A percentile compares a stretch with the other conserved stretches of the same genome.
Evolutionary conservation across 2,113 vertebrate species (phyloP).

Genomic region (Sardina pilchardus): DNA sequence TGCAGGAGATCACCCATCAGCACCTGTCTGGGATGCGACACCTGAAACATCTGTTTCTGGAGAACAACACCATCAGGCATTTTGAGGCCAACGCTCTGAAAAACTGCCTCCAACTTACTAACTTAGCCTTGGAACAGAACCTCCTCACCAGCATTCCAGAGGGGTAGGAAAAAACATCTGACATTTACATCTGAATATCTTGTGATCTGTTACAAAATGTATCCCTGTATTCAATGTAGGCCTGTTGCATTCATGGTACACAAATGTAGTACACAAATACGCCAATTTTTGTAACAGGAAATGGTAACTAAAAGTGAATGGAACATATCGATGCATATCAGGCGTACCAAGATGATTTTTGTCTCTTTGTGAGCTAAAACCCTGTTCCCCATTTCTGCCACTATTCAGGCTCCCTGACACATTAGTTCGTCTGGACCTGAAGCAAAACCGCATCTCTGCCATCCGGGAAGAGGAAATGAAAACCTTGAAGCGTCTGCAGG

Average conservation of each 20-base stretch:
- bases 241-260: too few relatives aligned
- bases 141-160: constrained; percentile 73
- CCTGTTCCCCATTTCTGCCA: not conserved
- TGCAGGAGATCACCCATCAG: constrained; percentile 68
- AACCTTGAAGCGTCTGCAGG: constrained; percentile 77
- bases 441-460: constrained; percentile 73
- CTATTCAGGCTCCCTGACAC: constrained; percentile 73
- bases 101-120: constrained; percentile 70
- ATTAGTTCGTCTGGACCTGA: constrained; percentile 78
- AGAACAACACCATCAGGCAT: constrained; percentile 72
- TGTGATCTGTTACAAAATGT: not conserved
- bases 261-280: not conserved
- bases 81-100: constrained; percentile 77
- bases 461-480: constrained; percentile 71
- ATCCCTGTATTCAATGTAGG: not conserved
- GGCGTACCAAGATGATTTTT: not conserved
- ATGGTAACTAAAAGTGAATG: not conserved
- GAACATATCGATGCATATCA: not conserved
- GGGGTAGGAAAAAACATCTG: constrained; percentile 54
- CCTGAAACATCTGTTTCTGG: constrained; percentile 80
- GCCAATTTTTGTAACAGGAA: not conserved
- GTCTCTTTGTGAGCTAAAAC: not conserved
- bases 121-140: constrained; percentile 80
- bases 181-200: not conserved
- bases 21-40: constrained; percentile 72